Base-by-base conservation (phyloP, 2,888 invertebrate species). In the Cheilosia soror region DNA sequence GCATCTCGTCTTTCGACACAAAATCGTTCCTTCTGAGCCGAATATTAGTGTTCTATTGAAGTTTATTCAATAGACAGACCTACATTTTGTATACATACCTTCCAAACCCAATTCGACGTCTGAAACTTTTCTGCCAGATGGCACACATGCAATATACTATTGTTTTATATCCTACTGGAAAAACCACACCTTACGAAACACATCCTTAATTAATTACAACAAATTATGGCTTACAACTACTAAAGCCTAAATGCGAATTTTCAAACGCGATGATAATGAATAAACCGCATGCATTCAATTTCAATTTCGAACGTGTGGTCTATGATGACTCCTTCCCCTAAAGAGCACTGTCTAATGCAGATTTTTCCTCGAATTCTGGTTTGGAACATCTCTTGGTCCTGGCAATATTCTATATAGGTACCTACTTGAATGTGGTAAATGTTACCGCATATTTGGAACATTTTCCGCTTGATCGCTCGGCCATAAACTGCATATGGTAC, bases 261-360 rank as follows among this genome's bases (percentile, higher is more conserved):
- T 42, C 42, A 73, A 73, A 63, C 82, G 58, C 62, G 62, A 58
- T 79, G 69, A 81, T 85, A 85, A 81, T 85, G 76, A 85, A 72
- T 85, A 85, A 85, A 77, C 85, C 85, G 63, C 85, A 85, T 72
- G 81, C 85, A 77, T 85, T 81, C 85, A 81, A 81, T 81, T 85
- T 81, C 85, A 81, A 81, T 81, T 85, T 80, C 44, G 60, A 71
- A 40, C 71, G 62, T 85, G 84, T 40, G 84, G 84, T 85, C 76
- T 29, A 66, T 80, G 84, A 66, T 80, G 84, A 66, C 71, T 80
- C 72, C 27, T 72, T 27, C 11, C 44, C 42, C 53, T 60, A 60
- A 60, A 65, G 66, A 65, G 60, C 53, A 58, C 42, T 85, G 81
- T 81, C 81, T 72, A 77, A 63, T 44, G 57, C 85, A 85, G 85